Conservation (phyloP, 2,797 vertebrate genomes). For the Staurois parvus region DNA sequence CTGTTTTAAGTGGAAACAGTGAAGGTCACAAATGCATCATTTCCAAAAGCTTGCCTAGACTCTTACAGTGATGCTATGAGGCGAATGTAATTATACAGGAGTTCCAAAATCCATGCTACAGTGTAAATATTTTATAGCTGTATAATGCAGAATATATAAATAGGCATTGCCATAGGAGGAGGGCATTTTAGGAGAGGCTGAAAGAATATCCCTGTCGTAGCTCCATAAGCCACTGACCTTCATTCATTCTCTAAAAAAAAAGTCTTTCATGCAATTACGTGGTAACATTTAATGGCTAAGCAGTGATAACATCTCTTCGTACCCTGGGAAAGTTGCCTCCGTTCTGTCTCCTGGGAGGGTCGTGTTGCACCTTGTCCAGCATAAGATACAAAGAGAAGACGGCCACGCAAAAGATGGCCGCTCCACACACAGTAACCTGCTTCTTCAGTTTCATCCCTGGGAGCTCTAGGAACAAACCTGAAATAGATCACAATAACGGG, state of each 20-base stretch:
- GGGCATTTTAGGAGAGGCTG: neutral
- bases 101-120: neutral
- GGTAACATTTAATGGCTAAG: slow-evolving; percentile 1
- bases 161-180: neutral
- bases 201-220: neutral
- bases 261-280: neutral
- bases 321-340: slow-evolving; percentile 97
- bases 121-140: slow-evolving; percentile 22
- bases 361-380: slow-evolving; percentile 97
- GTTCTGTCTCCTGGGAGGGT: slow-evolving; percentile 87
- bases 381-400: slow-evolving; percentile 98
- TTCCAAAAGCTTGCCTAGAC: neutral
- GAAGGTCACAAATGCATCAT: slow-evolving; percentile 40
- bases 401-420: slow-evolving; percentile 97
- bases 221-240: slow-evolving; percentile 32
- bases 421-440: slow-evolving; percentile 97
- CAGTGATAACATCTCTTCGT: slow-evolving; percentile 28
- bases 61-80: neutral
- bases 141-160: neutral
- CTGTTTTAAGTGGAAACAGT: slow-evolving; percentile 18
- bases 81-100: neutral
- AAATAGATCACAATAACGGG: neutral
- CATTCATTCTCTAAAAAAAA: neutral
- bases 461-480: slow-evolving; percentile 57
- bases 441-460: slow-evolving; percentile 95